Base-by-base conservation (phyloP, 2,888 invertebrate genomes). In the Drosophila diplacantha region DNA sequence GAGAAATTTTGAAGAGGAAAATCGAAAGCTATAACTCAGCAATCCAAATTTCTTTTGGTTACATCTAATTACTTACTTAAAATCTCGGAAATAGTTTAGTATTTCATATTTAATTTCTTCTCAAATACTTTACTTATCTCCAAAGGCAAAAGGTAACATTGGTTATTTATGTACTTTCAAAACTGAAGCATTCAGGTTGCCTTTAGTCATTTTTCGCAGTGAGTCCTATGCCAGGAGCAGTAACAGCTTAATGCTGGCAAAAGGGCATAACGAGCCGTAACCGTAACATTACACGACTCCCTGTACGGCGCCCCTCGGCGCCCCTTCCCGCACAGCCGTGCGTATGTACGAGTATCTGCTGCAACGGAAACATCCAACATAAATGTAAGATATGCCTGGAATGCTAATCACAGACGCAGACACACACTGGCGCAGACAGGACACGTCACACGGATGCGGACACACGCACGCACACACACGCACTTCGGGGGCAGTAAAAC, bases 301-400 rank as follows among this genome's bases (percentile, higher is more conserved):
- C 83, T 66, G 65, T 53, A 61, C 60, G 31, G 26, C 49, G 44
- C 44, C 34, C 59, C 44, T 16, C n/a, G 32, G n/a, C 11, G 34
- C 5, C 9, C 34, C 18, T 12, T 7, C 24, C 34, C 34, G 8
- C 22, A 22, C 44, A 18, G 18, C 35, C 58, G 53, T 66, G 72
- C 71, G 69, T 75, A 57, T 68, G 44, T 44, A n/a, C n/a, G n/a
- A n/a, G n/a, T n/a, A 82, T 81, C 75, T 78, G 81, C 83, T 78
- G 81, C 83, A 78, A 75, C 82, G 78, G 78, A 75, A 83, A 78
- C 84, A 78, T 81, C 70, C 74, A 72, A 76, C 84, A 83, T 81
- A 83, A 78, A 81, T 84, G 78, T 80, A 71, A 79, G 84, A 84
- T 85, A 85, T 85, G 84, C 84, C 64, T 67, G 72, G 84, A 85